phyloP scores from a whole-genome alignment of 1,140 invertebrate genomes.

The Teleopsis dalmanni region DNA sequence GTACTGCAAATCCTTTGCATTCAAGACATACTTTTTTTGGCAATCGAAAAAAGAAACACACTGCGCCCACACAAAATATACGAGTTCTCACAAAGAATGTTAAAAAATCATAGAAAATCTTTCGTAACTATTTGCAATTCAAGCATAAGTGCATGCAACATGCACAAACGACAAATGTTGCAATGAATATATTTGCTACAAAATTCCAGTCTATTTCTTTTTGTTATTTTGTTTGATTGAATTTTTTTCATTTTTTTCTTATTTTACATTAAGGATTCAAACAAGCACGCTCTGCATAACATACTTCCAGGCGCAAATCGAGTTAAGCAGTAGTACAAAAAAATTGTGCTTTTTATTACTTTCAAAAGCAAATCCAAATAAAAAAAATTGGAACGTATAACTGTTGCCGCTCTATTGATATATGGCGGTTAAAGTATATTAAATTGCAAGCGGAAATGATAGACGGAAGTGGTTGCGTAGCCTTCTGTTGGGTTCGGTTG shows the following conservation, averaged over 20 bases:
- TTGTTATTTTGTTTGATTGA: not conserved
- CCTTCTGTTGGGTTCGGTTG: slow-evolving; percentile 5
- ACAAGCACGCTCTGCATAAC: slow-evolving; percentile 3
- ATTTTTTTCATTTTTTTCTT: not conserved
- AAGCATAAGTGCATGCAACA: slow-evolving; percentile 10
- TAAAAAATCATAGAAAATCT: slow-evolving; percentile 6
- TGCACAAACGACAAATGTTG: slow-evolving; percentile 12
- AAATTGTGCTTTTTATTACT: no score
- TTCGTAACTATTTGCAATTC: slow-evolving; percentile 15
- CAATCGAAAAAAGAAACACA: not conserved
- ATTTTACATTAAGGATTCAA: slow-evolving; percentile 1
- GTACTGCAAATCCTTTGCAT: not conserved
- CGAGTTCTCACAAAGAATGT: not conserved
- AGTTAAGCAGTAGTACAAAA: no score
- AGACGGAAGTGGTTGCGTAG: slow-evolving; percentile 13
- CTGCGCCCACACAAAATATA: not conserved
- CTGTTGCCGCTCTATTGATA: not conserved
- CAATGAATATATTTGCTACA: slow-evolving; percentile 15
- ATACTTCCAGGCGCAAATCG: slow-evolving; percentile 5
- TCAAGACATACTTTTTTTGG: slow-evolving; percentile 2
- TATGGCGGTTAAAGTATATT: slow-evolving; percentile 13
- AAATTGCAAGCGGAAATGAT: slow-evolving; percentile 17
- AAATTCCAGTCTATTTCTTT: not conserved
- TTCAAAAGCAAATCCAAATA: no score
- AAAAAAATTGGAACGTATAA: no score